Base-by-base conservation (phyloP, 1,140 invertebrate genomes). In the Zaprionus taronus region DNA sequence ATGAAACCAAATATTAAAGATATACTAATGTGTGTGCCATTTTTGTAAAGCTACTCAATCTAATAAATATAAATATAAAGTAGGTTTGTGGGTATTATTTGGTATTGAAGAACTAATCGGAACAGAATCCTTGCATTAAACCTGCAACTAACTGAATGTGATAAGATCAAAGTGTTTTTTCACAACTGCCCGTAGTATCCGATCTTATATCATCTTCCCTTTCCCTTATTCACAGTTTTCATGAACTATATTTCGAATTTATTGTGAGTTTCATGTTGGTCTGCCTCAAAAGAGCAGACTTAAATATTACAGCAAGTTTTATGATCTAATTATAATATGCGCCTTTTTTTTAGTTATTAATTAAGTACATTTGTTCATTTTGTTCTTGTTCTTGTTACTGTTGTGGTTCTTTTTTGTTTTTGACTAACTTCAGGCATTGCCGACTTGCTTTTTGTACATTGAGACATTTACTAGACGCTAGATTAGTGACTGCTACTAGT, bases 271-370 rank as follows among this genome's bases (percentile, higher is more conserved):
- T 67, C 56, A 41, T 71, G 61, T 61, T 82, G 65, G 62, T 74
- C 65, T 85, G 72, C 82, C 64, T 60, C 79, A 85, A 47, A 81
- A 81, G 79, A 86, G 83, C 82, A 79, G 66, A 78, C 53, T 79
- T 82, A 79, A 82, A 86, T 82, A 86, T 85, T 82, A 85, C 83
- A 85, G 83, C 80, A 80, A 86, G 60, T 72, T 82, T 76, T 83
- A 80, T 80, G 68, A 60, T 70, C 79, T 87, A 83, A 62, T 55
- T 66, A 71, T 78, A 81, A 73, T 72, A 58, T 66, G 68, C 44
- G 58, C 53, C n/a, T n/a, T n/a, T 62, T n/a, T 31, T 58, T 60
- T 22, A 66, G 47, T 77, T 41, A 66, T 73, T 73, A 68, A 72
- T 51, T 66, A 72, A 69, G 72, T 78, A 80, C 78, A 80, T 65